phyloP scores from a whole-genome alignment of 2,888 invertebrate species.

The Gibbula magus region DNA sequence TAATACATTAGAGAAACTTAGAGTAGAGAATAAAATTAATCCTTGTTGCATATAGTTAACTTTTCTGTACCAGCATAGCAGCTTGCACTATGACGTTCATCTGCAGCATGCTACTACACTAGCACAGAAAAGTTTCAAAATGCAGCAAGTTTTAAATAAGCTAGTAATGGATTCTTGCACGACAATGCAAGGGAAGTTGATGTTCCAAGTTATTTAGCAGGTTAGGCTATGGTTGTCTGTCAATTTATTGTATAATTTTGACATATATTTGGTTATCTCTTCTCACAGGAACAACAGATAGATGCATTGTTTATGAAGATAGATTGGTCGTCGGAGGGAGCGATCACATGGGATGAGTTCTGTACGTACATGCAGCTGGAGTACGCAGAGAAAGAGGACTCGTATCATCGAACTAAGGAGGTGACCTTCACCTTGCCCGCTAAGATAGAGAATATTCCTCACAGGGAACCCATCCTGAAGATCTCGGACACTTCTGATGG shows the following conservation, averaged over 20 bases:
- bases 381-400: constrained; percentile 75
- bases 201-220: too few relatives aligned
- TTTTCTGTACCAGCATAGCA: too few relatives aligned
- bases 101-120: too few relatives aligned
- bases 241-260: background rate
- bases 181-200: too few relatives aligned
- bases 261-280: too few relatives aligned
- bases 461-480: constrained; percentile 72
- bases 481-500: constrained; percentile 72
- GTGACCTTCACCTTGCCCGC: constrained; percentile 73
- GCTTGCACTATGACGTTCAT: too few relatives aligned
- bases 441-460: constrained; percentile 70
- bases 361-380: constrained; percentile 76
- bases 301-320: constrained; percentile 75
- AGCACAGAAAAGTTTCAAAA: too few relatives aligned
- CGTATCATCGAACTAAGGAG: constrained; percentile 71
- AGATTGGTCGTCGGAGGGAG: constrained; percentile 74
- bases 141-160: too few relatives aligned
- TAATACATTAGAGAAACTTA: too few relatives aligned
- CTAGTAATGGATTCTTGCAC: too few relatives aligned
- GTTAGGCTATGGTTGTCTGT: background rate
- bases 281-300: constrained; percentile 68
- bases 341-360: constrained; percentile 75
- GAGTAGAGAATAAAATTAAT: too few relatives aligned
- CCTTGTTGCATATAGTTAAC: too few relatives aligned